Evolutionary conservation across 2,113 vertebrate species (phyloP), one percentile per base, ranked within the genome.

Genomic region (Brienomyrus longianalis): DNA sequence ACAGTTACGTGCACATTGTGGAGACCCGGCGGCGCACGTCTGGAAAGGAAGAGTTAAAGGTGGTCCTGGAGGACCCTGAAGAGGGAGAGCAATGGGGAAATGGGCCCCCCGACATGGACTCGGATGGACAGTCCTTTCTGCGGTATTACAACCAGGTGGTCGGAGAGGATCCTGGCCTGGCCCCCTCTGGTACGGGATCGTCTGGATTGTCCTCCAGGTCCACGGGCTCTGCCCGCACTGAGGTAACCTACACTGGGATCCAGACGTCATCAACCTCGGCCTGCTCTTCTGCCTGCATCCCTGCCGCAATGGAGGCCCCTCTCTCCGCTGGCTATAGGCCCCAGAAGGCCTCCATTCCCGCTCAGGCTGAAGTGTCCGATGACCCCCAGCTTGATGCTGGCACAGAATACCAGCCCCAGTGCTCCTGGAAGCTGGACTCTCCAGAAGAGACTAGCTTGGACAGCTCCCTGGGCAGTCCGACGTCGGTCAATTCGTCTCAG

Each of bases 221-320:
- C 9, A 93, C 96, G 74, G 95, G 94, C 90, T 96, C 96, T 5
- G 93, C 89, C 0, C 92, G 93, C 80, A 96, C 96, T 0, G 97
- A 98, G 62, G 97, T 99, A 89, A 96, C 98, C 51, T 99, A 99
- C 93, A 98, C 98, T 0, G 98, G 98, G 10, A 95, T 99, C 83
- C 98, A 99, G 92, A 98, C 97, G 48, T 97, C 98, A 90, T 93
- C 93, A 1, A 93, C 94, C 83, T 77, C 93, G 87, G 91, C 93
- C 5, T 87, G 85, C 23, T 94, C 94, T 1, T 94, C 94, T 74
- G 54, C 93, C 88, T 91, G 92, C 52, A n/a, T 8, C 0, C 70
- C 80, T 5, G 5, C 31, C 31, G 45, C 50, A 31, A 4, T 19
- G 23, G 77, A 86, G 47, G 43, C 92, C 93, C 91, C 90, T 90